These are phyloP conservation scores for Neotragus moschatus DNA, from an alignment of 2,113 vertebrate species.

Conservation along the genomic window DNA sequence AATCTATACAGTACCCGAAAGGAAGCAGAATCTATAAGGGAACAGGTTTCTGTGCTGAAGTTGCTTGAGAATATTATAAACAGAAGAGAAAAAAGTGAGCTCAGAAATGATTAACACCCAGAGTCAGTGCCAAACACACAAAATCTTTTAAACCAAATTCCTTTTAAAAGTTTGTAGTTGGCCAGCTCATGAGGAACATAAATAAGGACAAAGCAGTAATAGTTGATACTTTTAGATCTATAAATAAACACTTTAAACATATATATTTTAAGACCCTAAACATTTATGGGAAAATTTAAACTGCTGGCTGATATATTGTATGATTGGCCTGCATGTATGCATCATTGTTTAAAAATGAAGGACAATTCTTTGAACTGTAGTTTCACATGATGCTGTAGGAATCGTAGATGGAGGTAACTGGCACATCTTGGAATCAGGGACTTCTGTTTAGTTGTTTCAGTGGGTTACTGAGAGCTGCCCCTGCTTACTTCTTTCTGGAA, in stretches of 20 bases:
- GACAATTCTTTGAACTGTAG: slow-evolving; percentile 15
- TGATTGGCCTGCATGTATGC: slow-evolving; percentile 8
- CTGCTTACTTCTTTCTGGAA: not conserved
- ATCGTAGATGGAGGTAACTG: not conserved
- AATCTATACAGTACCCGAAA: not conserved
- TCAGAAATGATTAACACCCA: slow-evolving; percentile 45
- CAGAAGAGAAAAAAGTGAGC: not conserved
- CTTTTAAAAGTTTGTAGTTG: slow-evolving; percentile 47
- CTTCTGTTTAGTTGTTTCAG: slow-evolving; percentile 10
- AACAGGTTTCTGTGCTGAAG: slow-evolving; percentile 52
- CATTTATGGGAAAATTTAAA: slow-evolving; percentile 53
- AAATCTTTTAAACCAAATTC: slow-evolving; percentile 26
- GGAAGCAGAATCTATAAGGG: slow-evolving; percentile 25
- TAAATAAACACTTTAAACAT: slow-evolving; percentile 50
- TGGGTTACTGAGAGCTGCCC: not conserved
- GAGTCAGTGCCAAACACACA: slow-evolving; percentile 27
- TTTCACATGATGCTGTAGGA: not conserved
- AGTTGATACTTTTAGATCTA: slow-evolving; percentile 47
- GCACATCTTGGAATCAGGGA: not conserved
- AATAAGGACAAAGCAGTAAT: slow-evolving; percentile 43
- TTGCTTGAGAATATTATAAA: slow-evolving; percentile 40
- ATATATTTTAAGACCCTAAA: slow-evolving; percentile 33
- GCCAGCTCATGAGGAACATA: not conserved
- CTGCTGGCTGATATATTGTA: not conserved
- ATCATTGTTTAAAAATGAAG: slow-evolving; percentile 48